Conservation (phyloP, 2,888 invertebrate species). For the Scaptomyza flava region DNA sequence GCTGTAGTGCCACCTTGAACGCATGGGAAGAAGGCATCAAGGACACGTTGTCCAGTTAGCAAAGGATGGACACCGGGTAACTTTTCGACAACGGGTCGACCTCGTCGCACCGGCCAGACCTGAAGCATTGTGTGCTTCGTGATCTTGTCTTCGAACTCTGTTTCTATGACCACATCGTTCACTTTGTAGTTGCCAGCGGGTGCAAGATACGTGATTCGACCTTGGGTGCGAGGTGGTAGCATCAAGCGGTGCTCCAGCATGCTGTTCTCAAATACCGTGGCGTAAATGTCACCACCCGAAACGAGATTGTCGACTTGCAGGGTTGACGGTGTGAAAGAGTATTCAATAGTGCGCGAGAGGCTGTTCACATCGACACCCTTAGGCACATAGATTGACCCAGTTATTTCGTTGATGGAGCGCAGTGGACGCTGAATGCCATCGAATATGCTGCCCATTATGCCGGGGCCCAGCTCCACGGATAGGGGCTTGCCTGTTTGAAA, state of each 20-base stretch:
- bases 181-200: slow-evolving; percentile 96
- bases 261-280: slow-evolving; percentile 97
- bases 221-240: slow-evolving; percentile 96
- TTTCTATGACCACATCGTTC: slow-evolving; percentile 96
- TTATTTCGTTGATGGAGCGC: slow-evolving; percentile 96
- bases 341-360: slow-evolving; percentile 90
- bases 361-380: slow-evolving; percentile 98
- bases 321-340: slow-evolving; percentile 95
- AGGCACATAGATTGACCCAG: slow-evolving; percentile 99
- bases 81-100: slow-evolving; percentile 98
- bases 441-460: slow-evolving; percentile 99
- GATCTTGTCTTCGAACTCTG: slow-evolving; percentile 98
- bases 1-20: slow-evolving; percentile 99
- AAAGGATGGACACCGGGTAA: slow-evolving; percentile 98
- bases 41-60: slow-evolving; percentile 98
- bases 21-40: slow-evolving; percentile 99
- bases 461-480: slow-evolving; percentile 99
- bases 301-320: slow-evolving; percentile 96
- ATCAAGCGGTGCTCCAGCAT: slow-evolving; percentile 98
- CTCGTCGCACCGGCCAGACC: slow-evolving; percentile 99
- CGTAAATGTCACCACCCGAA: slow-evolving; percentile 98
- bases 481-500: slow-evolving; percentile 98
- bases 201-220: slow-evolving; percentile 97
- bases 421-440: slow-evolving; percentile 99
- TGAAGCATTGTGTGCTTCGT: slow-evolving; percentile 97